Evolutionary conservation across 1,140 invertebrate species (phyloP).

Genomic region (Monomorium pharaonis): DNA sequence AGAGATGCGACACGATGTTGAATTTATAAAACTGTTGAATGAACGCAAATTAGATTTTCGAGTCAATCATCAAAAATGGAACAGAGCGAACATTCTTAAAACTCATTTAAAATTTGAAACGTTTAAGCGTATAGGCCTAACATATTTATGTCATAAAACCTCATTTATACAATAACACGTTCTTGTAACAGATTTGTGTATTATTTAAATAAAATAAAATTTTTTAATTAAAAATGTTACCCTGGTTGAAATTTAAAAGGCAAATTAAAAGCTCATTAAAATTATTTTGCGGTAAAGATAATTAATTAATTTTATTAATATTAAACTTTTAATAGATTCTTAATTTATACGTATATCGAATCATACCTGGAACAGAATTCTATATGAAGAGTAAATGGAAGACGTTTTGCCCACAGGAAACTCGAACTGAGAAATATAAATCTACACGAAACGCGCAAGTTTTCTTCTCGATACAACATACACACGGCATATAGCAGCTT

Average conservation of each 20-base stretch:
- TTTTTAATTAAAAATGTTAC: too few species aligned
- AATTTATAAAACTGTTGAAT: neutral
- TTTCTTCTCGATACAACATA: conserved; percentile 34
- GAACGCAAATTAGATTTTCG: neutral
- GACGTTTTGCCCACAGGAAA: conserved; percentile 12
- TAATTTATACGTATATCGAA: neutral
- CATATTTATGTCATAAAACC: neutral
- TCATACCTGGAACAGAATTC: neutral
- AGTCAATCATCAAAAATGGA: neutral
- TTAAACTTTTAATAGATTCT: neutral
- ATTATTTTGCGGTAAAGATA: neutral
- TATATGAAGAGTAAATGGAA: neutral
- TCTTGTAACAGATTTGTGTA: neutral
- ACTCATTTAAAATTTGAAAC: too few species aligned
- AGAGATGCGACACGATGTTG: neutral
- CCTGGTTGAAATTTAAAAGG: neutral
- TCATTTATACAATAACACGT: neutral
- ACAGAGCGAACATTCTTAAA: neutral
- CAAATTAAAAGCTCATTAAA: neutral
- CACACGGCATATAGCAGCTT: neutral
- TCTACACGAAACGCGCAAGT: conserved; percentile 18
- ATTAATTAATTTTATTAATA: neutral
- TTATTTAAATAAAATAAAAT: neutral
- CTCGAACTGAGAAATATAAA: conserved; percentile 46
- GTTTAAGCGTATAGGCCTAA: neutral